Conservation (phyloP, 2,888 invertebrate genomes). For the Herminia tarsipennalis region DNA sequence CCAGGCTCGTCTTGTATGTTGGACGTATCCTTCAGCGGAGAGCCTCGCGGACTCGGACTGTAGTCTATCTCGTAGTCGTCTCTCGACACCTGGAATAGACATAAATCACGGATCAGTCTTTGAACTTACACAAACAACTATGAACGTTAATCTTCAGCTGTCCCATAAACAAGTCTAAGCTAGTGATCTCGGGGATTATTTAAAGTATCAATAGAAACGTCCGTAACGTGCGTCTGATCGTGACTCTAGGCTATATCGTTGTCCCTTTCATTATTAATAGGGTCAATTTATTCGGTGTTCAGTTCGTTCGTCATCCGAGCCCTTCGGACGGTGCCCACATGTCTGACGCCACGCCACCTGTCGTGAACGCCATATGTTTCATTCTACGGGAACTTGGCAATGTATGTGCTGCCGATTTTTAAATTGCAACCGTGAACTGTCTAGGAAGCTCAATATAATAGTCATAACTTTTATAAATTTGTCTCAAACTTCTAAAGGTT, state of each 20-base stretch:
- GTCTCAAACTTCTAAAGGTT: conserved; percentile 29
- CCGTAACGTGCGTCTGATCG: conserved; percentile 47
- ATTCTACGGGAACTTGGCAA: conserved; percentile 44
- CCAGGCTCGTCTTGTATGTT: conserved; percentile 74
- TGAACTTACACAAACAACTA: conserved; percentile 34
- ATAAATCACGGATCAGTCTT: conserved; percentile 42
- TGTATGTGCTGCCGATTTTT: conserved; percentile 30
- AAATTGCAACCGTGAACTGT: conserved; percentile 61
- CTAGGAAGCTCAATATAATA: conserved; percentile 59
- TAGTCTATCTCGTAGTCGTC: conserved; percentile 79
- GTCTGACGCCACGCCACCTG: conserved; percentile 74
- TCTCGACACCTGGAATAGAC: conserved; percentile 75
- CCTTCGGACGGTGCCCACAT: conserved; percentile 71
- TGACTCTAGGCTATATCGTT: conserved; percentile 45
- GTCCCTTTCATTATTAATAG: conserved; percentile 60
- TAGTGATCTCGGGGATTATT: conserved; percentile 59
- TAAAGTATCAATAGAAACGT: conserved; percentile 61
- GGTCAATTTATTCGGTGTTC: conserved; percentile 38
- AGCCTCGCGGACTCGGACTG: conserved; percentile 75
- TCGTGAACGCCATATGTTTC: conserved; percentile 61
- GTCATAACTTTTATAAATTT: conserved; percentile 34
- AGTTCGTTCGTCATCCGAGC: conserved; percentile 64
- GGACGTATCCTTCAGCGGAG: conserved; percentile 78
- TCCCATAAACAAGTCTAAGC: conserved; percentile 46
- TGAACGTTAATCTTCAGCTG: conserved; percentile 35